Base-by-base conservation (phyloP, 2,113 vertebrate species). In the Cygnus buccinator region DNA sequence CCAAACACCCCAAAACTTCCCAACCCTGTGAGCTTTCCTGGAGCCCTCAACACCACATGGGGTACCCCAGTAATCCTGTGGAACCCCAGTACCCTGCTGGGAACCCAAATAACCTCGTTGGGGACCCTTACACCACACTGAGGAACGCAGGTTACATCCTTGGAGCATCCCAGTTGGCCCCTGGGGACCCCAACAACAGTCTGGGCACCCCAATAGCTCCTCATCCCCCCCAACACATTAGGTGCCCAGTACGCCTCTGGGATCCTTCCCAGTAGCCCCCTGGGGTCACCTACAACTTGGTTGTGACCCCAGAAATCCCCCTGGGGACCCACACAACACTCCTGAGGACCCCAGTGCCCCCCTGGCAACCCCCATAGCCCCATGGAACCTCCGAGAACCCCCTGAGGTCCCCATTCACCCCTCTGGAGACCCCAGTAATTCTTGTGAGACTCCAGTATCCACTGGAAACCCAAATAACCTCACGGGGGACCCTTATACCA, bases 281-380 rank as follows among this genome's bases (percentile, higher is more conserved):
- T 9, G 23, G 8, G 11, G 80, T 76, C 37, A 31, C 77, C 88
- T 48, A 41, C 21, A 22, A 48, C 10, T 22, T 21, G 10, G 48
- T 22, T 48, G 73, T 99, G 99, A 98, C 17, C 98, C 99, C 0
- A 98, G 99, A 10, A 97, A 98, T 6, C 98, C 99, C 2, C 98
- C 98, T 33, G 55, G 17, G 3, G 93, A 98, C 75, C 96, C 99
- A 23, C 97, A 89, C 4, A 98, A 97, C 3, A 37, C 98, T 25
- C 61, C 61, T n/a, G 48, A 48, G 48, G 10, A 48, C 10, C 19
- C 48, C 48, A 48, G 18, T 48, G 48, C 48, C 55, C 55, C n/a
- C 22, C 59, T 23, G 19, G 33, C 33, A 22, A 35, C 22, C n/a
- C 59, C 59, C 25, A 48, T 48, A 48, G 48, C 48, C 48, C 48